phyloP scores from a whole-genome alignment of 2,113 vertebrate genomes.

The Guaruba guarouba region DNA sequence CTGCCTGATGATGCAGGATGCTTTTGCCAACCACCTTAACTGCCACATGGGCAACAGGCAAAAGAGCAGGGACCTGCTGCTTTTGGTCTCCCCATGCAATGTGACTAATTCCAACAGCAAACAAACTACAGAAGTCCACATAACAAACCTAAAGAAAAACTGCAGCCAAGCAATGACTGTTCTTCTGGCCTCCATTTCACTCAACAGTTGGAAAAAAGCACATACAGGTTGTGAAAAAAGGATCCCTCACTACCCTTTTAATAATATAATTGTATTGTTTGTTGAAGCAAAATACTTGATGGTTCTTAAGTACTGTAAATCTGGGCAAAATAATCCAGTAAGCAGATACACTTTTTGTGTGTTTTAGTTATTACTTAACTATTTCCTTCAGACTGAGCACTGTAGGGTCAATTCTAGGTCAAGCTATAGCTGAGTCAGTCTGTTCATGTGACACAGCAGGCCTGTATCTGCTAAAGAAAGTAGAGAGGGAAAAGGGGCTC shows the following conservation, averaged over 20 bases:
- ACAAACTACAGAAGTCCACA: neutral
- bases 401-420: constrained; percentile 52
- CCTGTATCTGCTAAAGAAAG: constrained; percentile 9
- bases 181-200: neutral
- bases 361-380: constrained; percentile 40
- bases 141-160: neutral
- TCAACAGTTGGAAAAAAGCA: neutral
- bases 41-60: neutral
- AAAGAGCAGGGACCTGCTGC: neutral
- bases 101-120: neutral
- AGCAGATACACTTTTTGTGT: constrained; percentile 7
- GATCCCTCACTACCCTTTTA: neutral
- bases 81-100: neutral
- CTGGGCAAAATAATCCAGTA: constrained; percentile 45
- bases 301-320: neutral
- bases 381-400: constrained; percentile 54
- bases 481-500: neutral
- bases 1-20: neutral
- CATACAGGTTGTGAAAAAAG: neutral
- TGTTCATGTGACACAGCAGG: constrained; percentile 18
- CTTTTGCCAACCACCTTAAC: neutral
- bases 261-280: neutral
- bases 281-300: neutral
- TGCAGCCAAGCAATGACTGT: neutral
- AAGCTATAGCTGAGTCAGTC: constrained; percentile 59